These are phyloP conservation scores for Phataginus tricuspis DNA, from an alignment of 2,797 vertebrate species.

Conservation along the genomic window DNA sequence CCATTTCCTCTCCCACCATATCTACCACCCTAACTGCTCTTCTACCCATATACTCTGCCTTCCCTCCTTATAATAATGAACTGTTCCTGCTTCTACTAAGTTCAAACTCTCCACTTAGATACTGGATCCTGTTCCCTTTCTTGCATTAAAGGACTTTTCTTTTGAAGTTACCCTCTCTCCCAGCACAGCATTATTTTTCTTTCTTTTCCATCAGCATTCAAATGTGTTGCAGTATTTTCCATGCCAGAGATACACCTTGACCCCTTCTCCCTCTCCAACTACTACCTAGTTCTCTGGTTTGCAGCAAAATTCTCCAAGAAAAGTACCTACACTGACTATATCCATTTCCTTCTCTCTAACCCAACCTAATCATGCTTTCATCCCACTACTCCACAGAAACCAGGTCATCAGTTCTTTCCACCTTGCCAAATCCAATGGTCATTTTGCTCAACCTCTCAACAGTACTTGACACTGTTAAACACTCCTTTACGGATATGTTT, in stretches of 20 bases:
- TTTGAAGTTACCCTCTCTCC: background rate
- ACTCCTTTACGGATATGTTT: background rate
- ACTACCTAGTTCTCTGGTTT: background rate
- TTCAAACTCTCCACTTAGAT: background rate
- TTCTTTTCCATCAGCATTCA: conserved; percentile 44
- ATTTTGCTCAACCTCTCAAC: background rate
- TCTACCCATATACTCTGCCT: background rate
- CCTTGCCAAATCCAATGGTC: conserved; percentile 9
- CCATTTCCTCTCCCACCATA: background rate
- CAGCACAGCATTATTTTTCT: background rate
- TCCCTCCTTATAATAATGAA: background rate
- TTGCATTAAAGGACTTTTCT: conserved; percentile 8
- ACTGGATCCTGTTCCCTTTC: background rate
- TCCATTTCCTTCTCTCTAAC: background rate
- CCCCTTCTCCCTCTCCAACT: background rate
- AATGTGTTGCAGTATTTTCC: background rate
- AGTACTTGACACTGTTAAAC: background rate
- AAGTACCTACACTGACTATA: background rate
- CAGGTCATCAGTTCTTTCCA: background rate
- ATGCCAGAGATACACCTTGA: background rate
- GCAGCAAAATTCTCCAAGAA: conserved; percentile 23
- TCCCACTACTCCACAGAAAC: background rate
- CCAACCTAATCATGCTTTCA: background rate
- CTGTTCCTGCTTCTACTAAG: background rate
- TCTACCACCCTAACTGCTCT: background rate